These are phyloP conservation scores for Paramisgurnus dabryanus DNA, from an alignment of 2,113 vertebrate species.

Conservation along the genomic window DNA sequence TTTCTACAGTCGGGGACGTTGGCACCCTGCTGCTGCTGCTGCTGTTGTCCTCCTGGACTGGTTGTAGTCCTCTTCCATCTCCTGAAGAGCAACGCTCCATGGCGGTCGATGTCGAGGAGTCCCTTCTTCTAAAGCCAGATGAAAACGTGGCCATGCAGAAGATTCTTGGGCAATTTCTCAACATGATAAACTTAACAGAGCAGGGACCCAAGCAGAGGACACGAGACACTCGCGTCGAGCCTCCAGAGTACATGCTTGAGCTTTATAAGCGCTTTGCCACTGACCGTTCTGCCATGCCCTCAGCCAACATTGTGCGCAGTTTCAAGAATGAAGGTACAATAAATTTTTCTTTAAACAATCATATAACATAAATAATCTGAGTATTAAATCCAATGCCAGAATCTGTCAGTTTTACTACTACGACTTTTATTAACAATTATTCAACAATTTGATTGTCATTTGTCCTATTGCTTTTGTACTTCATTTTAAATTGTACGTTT, in stretches of 20 bases:
- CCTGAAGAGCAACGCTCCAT: slow-evolving; percentile 69
- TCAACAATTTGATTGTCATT: no score
- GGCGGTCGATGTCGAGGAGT: slow-evolving; percentile 70
- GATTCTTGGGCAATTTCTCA: slow-evolving; percentile 86
- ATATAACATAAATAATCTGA: neutral
- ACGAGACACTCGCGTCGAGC: slow-evolving; percentile 72
- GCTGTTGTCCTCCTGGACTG: slow-evolving; percentile 61
- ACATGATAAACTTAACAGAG: slow-evolving; percentile 87
- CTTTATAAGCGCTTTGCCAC: slow-evolving; percentile 89
- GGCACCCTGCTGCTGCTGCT: slow-evolving; percentile 54
- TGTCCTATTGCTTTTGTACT: no score
- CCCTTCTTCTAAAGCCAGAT: slow-evolving; percentile 78
- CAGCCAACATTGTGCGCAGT: slow-evolving; percentile 89
- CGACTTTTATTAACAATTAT: no score
- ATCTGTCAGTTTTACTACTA: no score
- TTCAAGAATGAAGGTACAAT: slow-evolving; percentile 95
- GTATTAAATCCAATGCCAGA: no score
- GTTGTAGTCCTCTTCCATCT: slow-evolving; percentile 79
- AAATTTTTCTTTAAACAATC: neutral
- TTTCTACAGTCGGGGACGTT: slow-evolving; percentile 55
- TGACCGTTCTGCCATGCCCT: slow-evolving; percentile 82
- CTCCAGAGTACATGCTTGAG: slow-evolving; percentile 95
- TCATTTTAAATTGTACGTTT: no score
- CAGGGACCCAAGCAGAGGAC: slow-evolving; percentile 71
- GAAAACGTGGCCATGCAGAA: slow-evolving; percentile 78